Conservation (phyloP, 2,797 vertebrate genomes). For the Sphaeramia orbicularis region DNA sequence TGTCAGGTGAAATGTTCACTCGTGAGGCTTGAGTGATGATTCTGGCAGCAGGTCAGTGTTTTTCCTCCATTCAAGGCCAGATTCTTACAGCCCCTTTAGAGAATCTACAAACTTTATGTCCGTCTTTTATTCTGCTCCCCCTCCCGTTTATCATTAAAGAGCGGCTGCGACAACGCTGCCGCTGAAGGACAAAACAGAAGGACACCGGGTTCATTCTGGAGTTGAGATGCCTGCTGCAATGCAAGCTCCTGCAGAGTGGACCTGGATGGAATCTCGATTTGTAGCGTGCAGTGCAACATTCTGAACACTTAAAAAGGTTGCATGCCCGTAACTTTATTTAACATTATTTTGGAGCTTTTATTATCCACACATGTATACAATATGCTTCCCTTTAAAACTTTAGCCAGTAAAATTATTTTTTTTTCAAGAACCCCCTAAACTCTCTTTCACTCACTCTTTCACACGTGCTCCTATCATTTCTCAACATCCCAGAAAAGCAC, state of each 20-base stretch:
- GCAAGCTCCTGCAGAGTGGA: constrained; percentile 14
- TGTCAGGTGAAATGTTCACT: constrained; percentile 26
- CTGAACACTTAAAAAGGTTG: no score
- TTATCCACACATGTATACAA: no score
- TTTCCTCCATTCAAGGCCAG: constrained; percentile 30
- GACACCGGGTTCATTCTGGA: neutral
- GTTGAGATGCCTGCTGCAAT: constrained; percentile 26
- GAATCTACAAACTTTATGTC: constrained; percentile 12
- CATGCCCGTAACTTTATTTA: no score
- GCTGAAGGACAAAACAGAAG: constrained; percentile 13
- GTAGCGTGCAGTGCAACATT: neutral
- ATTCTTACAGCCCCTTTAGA: constrained; percentile 39
- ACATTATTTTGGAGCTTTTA: no score
- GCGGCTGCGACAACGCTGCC: neutral
- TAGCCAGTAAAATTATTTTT: no score
- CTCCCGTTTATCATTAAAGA: constrained; percentile 2
- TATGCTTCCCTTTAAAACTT: no score
- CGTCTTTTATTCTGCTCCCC: neutral
- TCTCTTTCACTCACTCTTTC: no score
- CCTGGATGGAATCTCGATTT: neutral
- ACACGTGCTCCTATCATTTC: no score
- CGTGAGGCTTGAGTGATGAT: constrained; percentile 39
- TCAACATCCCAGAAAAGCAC: no score
- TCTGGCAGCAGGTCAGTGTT: constrained; percentile 57
- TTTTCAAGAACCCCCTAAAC: no score